These are phyloP conservation scores for Nasonia longicornis DNA, from an alignment of 1,140 invertebrate genomes.

Conservation along the genomic window DNA sequence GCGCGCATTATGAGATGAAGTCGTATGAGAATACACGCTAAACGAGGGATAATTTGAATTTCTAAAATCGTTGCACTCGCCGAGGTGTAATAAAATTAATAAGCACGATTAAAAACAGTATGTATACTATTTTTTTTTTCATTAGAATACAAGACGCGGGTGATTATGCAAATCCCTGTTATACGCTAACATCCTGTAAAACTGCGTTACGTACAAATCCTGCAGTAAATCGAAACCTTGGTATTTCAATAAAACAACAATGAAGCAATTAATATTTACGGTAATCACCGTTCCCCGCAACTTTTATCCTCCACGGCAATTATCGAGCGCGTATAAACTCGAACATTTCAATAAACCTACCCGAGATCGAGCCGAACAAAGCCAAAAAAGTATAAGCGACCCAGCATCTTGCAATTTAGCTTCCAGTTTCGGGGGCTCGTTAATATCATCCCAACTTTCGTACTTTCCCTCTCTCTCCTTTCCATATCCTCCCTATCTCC, in stretches of 20 bases:
- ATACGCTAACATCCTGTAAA: no score
- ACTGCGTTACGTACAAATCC: no score
- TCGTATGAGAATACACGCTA: not conserved
- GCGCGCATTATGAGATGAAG: not conserved
- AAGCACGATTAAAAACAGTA: no score
- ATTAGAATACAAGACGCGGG: not conserved
- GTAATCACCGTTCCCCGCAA: not conserved
- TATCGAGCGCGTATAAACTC: not conserved
- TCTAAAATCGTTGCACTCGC: not conserved
- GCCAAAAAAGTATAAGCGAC: not conserved
- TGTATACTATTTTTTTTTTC: no score
- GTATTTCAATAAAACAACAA: not conserved
- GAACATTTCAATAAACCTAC: no score
- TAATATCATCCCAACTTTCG: conserved; percentile 20
- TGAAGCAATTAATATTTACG: not conserved
- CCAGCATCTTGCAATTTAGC: not conserved
- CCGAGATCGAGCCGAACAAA: not conserved
- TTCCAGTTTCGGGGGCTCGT: conserved; percentile 27
- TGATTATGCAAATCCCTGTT: not conserved
- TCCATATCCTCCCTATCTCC: not conserved
- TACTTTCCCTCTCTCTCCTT: not conserved
- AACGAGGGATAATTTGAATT: not conserved
- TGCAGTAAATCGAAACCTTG: not conserved
- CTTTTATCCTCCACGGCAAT: not conserved
- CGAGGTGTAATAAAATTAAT: not conserved